These are phyloP conservation scores for Paelopatides confundens DNA, from an alignment of 53 echinoderm and acorn worm species.

Conservation along the genomic window DNA sequence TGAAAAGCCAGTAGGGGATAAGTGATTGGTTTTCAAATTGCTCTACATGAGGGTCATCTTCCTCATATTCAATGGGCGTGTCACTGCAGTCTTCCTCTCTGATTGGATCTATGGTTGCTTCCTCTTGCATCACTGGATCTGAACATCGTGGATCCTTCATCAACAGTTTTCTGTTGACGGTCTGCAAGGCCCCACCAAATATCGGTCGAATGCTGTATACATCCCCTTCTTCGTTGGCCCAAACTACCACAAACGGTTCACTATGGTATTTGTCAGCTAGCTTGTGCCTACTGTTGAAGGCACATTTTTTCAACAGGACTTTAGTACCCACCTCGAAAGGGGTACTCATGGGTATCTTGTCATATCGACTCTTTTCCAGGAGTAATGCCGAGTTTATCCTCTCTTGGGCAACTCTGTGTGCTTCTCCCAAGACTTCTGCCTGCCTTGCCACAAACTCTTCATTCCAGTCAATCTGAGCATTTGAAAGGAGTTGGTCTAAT, in stretches of 20 bases:
- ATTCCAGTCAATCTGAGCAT: constrained; percentile 44
- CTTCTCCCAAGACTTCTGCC: constrained; percentile 20
- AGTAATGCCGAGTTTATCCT: constrained; percentile 11
- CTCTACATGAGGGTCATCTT: background rate
- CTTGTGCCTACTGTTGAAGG: constrained; percentile 42
- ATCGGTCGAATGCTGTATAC: too few species aligned
- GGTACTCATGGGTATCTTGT: background rate
- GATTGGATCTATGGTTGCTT: background rate
- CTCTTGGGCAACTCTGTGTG: constrained; percentile 18
- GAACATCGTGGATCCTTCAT: background rate
- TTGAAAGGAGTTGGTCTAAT: constrained; percentile 49
- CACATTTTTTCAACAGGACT: constrained; percentile 52
- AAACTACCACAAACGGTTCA: constrained; percentile 8
- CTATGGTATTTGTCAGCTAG: constrained; percentile 11
- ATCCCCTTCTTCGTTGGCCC: background rate
- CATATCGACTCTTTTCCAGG: constrained; percentile 26
- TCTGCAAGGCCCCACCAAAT: constrained; percentile 4
- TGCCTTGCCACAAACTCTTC: constrained; percentile 60
- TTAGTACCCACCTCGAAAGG: constrained; percentile 7
- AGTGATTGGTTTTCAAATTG: too few species aligned
- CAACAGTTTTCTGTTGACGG: constrained; percentile 18
- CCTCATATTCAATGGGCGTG: background rate
- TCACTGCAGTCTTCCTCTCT: background rate
- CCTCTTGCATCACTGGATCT: background rate
- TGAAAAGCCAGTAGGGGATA: background rate